Evolutionary conservation across 2,797 vertebrate species (phyloP), one percentile per base, ranked within the genome.

Genomic region (Cynodonichthys magdalenae): DNA sequence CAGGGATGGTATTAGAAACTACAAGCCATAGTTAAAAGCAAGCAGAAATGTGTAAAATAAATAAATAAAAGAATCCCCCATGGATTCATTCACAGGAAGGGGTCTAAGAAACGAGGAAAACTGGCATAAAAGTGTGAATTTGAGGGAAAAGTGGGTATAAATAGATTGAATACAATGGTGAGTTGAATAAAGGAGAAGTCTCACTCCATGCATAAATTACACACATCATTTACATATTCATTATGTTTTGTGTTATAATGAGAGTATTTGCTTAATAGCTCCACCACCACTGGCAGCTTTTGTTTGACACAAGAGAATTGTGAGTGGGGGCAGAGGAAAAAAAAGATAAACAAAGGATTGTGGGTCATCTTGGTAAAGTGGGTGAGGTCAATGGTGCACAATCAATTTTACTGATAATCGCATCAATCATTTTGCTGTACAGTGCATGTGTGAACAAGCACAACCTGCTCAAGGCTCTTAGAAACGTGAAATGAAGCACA

Each of bases 221-320:
- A 91, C 86, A 84, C 86, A 50, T 63, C 80, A 92, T 93, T 93
- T 92, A 89, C 93, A 94, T 93, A 93, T 91, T 89, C 90, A 92
- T 92, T 87, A 89, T 91, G 87, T 90, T 92, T 90, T 89, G 90
- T 91, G 89, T 93, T 90, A 91, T 92, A 93, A 94, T 93, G 88
- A 87, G 75, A 87, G 85, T 82, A 89, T 94, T 93, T 92, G 87
- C 89, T 92, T 93, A 86, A 89, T 90, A 80, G 85, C 84, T 87
- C 89, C 79, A 73, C 63, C 79, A 84, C 69, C 72, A 88, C 82
- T 83, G 81, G 79, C 80, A 79, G 85, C 87, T 88, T 91, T 89
- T 91, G 87, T 91, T 78, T 81, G 85, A 81, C 75, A 75, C 86
- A 87, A 92, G 91, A 91, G 91, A 75, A 83, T 81, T 80, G 71